Percentiles rank a stretch among this genome's conserved stretches.
Evolutionary conservation across 2,797 vertebrate species (phyloP).

Genomic region (Falco concolor): DNA sequence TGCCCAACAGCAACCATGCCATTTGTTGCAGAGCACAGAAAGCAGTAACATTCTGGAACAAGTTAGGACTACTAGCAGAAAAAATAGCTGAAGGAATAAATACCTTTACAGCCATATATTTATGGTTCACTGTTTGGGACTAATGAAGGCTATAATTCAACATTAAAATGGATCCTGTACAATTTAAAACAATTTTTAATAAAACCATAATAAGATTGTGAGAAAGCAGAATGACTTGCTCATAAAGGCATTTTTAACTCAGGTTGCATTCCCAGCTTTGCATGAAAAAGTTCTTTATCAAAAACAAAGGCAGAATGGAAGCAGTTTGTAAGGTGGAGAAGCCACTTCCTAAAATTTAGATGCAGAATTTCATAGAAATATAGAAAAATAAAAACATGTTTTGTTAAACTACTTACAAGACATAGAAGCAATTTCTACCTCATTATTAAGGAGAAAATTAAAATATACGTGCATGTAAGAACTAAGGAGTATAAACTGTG

Average conservation of each 20-base stretch:
- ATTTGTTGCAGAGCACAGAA: neutral
- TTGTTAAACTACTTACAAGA: neutral
- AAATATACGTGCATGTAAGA: neutral
- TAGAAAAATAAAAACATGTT: neutral
- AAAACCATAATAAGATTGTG: neutral
- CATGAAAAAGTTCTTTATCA: neutral
- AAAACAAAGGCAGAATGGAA: neutral
- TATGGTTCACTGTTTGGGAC: neutral
- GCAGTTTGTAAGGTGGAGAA: neutral
- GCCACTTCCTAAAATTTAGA: neutral
- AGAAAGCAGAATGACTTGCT: neutral
- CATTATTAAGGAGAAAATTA: neutral
- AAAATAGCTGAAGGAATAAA: neutral
- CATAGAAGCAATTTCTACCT: neutral
- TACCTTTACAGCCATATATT: neutral
- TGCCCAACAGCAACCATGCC: neutral
- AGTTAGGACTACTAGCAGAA: neutral
- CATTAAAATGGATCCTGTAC: neutral
- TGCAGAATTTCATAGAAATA: neutral
- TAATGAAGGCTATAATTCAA: neutral
- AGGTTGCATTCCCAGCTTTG: neutral
- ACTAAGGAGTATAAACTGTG: neutral
- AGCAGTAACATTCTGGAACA: neutral
- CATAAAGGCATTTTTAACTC: neutral
- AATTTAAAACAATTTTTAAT: neutral